A percentile compares a stretch with the other conserved stretches of the same genome.
Conservation (phyloP, 2,113 vertebrate species). For the Ptilonorhynchus violaceus region DNA sequence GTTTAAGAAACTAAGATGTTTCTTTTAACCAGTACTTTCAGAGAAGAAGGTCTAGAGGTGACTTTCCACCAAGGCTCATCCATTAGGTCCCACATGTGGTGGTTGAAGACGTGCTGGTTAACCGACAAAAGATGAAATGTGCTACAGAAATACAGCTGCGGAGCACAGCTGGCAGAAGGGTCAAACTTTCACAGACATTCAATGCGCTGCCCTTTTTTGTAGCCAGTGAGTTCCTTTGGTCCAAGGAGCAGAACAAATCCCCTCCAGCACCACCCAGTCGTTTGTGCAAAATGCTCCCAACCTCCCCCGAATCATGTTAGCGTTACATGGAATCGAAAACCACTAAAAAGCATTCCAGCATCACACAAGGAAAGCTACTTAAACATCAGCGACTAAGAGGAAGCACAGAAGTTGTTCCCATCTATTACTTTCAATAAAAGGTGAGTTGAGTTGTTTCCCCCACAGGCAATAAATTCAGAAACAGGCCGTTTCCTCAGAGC, state of each 20-base stretch:
- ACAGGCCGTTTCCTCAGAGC: background rate
- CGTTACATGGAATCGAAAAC: background rate
- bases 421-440: background rate
- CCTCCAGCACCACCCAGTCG: background rate
- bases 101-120: background rate
- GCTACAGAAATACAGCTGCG: background rate
- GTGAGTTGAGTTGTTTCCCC: background rate
- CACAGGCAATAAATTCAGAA: background rate
- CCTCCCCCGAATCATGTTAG: fast-evolving
- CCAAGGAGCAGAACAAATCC: background rate
- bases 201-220: fast-evolving
- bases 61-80: background rate
- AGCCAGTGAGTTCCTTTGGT: background rate
- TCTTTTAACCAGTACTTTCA: background rate
- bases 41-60: background rate
- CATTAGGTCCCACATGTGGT: fast-evolving
- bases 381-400: background rate
- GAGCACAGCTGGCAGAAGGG: background rate
- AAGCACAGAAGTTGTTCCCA: background rate
- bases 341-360: background rate
- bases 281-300: background rate
- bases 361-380: background rate
- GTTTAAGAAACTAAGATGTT: background rate
- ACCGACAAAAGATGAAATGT: fast-evolving
- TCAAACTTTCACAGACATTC: background rate